Base-by-base conservation (phyloP, 2,888 invertebrate genomes). In the Mongoloraphidia duomilia region DNA sequence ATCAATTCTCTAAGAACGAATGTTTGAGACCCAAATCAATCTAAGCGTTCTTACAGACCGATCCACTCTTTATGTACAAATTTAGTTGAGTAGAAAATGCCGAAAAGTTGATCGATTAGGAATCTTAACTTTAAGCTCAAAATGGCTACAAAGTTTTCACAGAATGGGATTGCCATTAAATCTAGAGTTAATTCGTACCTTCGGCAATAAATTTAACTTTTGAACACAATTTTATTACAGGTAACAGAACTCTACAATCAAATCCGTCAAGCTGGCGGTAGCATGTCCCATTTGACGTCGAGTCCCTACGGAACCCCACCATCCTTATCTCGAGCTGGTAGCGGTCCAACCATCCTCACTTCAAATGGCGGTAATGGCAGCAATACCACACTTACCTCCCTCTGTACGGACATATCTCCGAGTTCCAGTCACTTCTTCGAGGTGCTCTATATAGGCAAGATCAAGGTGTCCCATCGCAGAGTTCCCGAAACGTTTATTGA, bases 371-470 rank as follows among this genome's bases (percentile, higher is more conserved):
- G 26, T 6, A 26, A 26, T 26, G 74, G 70, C 59, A 72, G 69
- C 53, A 66, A 73, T 2, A 78, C 81, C 2, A 78, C 78, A 9
- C 68, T 84, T n/a, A 84, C 80, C 0, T 81, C 84, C 0, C 70
- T 84, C 1, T 80, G 80, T 55, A 80, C 79, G 40, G 87, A 88
- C 61, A 82, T 90, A 49, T 86, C 89, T 1, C 85, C 87, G 9
- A 87, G 87, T 58, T 87, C 87, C 52, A 88, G 89, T 26, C 89
- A 89, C 64, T 90, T 90, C 67, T 90, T 90, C 61, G 90, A 91
- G 75, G 89, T 91, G 3, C 72, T 93, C 54, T 94, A 94, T 65
- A 82, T 94, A 44, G 94, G 94, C 0, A 90, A 91, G 70, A 90
- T 92, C 44, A 80, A 86, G 55, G 87, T 92, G 57, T 85, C 88